phyloP scores from a whole-genome alignment of 2,888 invertebrate species.

The Eudasyphora cyanicolor region DNA sequence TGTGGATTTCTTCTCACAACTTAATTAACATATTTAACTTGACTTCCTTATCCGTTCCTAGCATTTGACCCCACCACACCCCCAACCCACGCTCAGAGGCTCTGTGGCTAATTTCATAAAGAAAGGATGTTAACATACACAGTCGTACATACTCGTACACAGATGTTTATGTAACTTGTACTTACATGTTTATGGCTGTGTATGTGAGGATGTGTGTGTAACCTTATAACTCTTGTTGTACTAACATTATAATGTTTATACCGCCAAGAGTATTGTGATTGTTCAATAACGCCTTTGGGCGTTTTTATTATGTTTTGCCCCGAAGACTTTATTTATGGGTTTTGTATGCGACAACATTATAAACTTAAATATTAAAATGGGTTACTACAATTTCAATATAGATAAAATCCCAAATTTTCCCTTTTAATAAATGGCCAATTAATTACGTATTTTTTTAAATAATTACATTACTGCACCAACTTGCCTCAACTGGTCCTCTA shows the following conservation, averaged over 20 bases:
- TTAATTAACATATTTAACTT: no score
- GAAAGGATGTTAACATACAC: not conserved
- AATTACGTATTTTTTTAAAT: no score
- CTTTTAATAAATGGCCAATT: no score
- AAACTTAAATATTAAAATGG: not conserved
- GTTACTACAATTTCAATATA: no score
- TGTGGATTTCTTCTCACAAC: no score
- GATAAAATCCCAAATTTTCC: no score
- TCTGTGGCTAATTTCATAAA: not conserved
- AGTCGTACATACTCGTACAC: not conserved
- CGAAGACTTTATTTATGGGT: slow-evolving; percentile 37
- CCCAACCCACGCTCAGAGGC: no score
- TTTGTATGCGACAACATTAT: not conserved
- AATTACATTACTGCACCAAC: no score
- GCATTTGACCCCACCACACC: not conserved
- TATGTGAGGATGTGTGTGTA: not conserved
- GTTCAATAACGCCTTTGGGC: slow-evolving; percentile 39
- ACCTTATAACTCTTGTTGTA: not conserved
- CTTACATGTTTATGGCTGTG: not conserved
- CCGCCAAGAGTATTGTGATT: slow-evolving; percentile 9
- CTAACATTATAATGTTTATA: not conserved
- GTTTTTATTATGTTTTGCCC: slow-evolving; percentile 35
- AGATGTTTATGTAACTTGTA: no score
- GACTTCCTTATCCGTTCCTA: not conserved
- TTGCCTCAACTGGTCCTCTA: no score